Conservation (phyloP, 2,113 vertebrate genomes). For the Limnothrissa miodon region DNA sequence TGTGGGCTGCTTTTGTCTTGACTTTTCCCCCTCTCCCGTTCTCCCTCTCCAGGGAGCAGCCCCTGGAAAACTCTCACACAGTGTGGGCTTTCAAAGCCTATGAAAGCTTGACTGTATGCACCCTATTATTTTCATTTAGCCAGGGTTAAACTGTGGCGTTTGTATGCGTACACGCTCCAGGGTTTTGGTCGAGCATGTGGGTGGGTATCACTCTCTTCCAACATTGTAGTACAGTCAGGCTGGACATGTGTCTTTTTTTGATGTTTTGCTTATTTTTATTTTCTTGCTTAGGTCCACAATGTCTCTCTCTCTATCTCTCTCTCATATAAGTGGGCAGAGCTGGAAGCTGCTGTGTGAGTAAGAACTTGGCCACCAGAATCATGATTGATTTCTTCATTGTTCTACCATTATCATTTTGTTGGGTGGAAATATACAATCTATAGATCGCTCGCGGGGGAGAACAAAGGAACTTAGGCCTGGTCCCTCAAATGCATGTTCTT, state of each 20-base stretch:
- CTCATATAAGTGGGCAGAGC: too few species aligned
- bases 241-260: not conserved
- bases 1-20: conserved; percentile 9
- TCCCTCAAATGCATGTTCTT: too few species aligned
- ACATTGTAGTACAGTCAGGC: not conserved
- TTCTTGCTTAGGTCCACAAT: not conserved
- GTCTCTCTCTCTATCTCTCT: not conserved
- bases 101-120: conserved; percentile 64
- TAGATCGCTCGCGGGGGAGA: too few species aligned
- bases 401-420: too few species aligned
- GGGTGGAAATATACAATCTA: too few species aligned
- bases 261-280: not conserved
- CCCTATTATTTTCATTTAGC: conserved; percentile 51
- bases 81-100: conserved; percentile 63
- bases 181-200: conserved; percentile 3
- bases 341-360: too few species aligned
- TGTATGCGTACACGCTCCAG: not conserved
- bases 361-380: too few species aligned
- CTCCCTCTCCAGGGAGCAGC: conserved; percentile 48
- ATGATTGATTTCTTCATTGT: too few species aligned
- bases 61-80: conserved; percentile 59
- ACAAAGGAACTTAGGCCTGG: too few species aligned
- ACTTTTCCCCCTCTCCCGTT: not conserved
- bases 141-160: conserved; percentile 23
- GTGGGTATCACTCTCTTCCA: not conserved